Evolutionary conservation across 2,888 invertebrate species (phyloP).

Genomic region (Thelaira solivaga): DNA sequence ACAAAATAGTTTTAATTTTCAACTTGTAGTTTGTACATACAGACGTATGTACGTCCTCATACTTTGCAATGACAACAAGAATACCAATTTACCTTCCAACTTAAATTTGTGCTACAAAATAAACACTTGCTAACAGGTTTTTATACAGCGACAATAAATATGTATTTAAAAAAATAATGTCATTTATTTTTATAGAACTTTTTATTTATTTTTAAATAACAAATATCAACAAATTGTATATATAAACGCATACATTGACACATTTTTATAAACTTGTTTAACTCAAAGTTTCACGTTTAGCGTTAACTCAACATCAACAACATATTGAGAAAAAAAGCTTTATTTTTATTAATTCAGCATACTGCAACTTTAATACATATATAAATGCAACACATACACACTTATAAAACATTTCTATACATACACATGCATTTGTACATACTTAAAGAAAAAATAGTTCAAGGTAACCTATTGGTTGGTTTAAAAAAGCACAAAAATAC

Average conservation of each 20-base stretch:
- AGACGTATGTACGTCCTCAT: too few species aligned
- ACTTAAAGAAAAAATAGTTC: slow-evolving; percentile 43
- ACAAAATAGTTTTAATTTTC: too few species aligned
- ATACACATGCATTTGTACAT: background rate
- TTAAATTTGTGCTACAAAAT: background rate
- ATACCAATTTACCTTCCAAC: too few species aligned
- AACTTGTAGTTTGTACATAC: too few species aligned
- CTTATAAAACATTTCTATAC: background rate
- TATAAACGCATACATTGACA: slow-evolving; percentile 3
- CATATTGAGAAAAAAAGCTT: slow-evolving; percentile 22
- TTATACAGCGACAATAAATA: background rate
- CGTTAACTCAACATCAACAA: slow-evolving; percentile 13
- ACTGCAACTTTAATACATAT: slow-evolving; percentile 8
- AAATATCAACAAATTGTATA: background rate
- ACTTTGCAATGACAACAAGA: too few species aligned
- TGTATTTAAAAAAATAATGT: slow-evolving; percentile 11
- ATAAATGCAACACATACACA: slow-evolving; percentile 1
- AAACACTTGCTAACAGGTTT: background rate
- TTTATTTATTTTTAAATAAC: slow-evolving; percentile 44
- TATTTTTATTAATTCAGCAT: background rate
- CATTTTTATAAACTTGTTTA: background rate
- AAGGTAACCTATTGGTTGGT: slow-evolving; percentile 56
- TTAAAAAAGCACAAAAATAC: background rate
- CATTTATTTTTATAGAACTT: slow-evolving; percentile 53
- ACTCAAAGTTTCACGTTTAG: background rate